A percentile compares a stretch with the other conserved stretches of the same genome.
phyloP scores from a whole-genome alignment of 2,888 invertebrate genomes.

The Phortica magna region DNA sequence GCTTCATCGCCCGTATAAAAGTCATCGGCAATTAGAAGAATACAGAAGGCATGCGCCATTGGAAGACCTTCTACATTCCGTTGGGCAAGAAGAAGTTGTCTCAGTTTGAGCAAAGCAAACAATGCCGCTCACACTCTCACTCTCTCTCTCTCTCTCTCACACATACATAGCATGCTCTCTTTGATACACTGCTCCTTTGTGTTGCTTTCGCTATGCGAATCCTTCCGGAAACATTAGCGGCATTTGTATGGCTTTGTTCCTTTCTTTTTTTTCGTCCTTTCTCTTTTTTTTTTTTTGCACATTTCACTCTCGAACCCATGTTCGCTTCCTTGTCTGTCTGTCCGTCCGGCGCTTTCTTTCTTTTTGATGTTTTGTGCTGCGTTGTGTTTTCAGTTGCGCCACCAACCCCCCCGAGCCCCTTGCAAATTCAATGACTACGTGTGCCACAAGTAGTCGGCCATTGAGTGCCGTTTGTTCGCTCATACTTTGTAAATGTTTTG shows the following conservation, averaged over 20 bases:
- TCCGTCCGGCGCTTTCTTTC: neutral
- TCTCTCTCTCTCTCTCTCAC: no score
- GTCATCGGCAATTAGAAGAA: no score
- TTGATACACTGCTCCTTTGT: neutral
- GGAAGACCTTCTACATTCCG: no score
- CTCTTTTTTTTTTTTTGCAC: neutral
- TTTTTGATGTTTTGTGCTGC: neutral
- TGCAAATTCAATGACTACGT: neutral
- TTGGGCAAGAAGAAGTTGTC: no score
- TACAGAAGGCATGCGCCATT: no score
- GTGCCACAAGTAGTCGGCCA: neutral
- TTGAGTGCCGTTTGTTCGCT: constrained; percentile 43
- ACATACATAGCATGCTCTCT: no score
- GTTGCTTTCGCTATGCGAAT: neutral
- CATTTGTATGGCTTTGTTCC: constrained; percentile 15
- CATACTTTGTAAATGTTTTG: constrained; percentile 72
- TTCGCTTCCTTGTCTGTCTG: constrained; percentile 6
- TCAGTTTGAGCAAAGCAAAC: no score
- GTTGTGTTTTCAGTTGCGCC: no score
- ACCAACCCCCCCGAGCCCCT: no score
- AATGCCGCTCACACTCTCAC: no score
- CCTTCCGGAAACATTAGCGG: constrained; percentile 25
- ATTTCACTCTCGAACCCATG: neutral
- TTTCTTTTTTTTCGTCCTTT: neutral
- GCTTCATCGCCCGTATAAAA: no score